Evolutionary conservation across 2,113 vertebrate species (phyloP).

Genomic region (Aphelocoma coerulescens): DNA sequence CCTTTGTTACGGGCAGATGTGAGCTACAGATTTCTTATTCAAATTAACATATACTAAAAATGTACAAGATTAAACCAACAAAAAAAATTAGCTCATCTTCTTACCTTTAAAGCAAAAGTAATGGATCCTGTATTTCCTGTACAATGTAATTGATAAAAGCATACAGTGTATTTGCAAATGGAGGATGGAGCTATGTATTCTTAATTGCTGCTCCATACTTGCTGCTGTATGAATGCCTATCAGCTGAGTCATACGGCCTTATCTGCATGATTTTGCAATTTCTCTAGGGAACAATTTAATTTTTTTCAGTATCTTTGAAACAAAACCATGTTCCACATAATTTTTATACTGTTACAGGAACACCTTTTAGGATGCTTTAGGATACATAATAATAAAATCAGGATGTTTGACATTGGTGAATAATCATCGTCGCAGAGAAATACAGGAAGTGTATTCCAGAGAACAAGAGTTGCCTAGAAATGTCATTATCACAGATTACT

Average conservation of each 20-base stretch:
- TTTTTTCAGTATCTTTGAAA: neutral
- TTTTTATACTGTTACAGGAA: neutral
- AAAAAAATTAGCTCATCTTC: neutral
- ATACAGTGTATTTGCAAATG: neutral
- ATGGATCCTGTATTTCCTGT: neutral
- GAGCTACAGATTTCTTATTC: neutral
- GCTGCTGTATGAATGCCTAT: neutral
- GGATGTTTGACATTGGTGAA: neutral
- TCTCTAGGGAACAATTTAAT: neutral
- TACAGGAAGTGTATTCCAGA: neutral
- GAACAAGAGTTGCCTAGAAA: neutral
- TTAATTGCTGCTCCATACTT: neutral
- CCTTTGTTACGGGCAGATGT: neutral
- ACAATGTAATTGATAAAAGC: neutral
- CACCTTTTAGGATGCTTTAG: neutral
- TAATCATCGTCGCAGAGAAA: neutral
- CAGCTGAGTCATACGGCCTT: slow-evolving; percentile 26
- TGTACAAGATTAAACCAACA: neutral
- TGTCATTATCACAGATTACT: neutral
- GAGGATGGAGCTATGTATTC: neutral
- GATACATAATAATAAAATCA: neutral
- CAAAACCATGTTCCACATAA: neutral
- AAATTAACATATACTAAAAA: neutral
- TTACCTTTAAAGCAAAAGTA: neutral
- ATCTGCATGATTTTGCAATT: neutral